Evolutionary conservation across 1,140 invertebrate genomes (phyloP).

Genomic region (Laodelphax striatellus): DNA sequence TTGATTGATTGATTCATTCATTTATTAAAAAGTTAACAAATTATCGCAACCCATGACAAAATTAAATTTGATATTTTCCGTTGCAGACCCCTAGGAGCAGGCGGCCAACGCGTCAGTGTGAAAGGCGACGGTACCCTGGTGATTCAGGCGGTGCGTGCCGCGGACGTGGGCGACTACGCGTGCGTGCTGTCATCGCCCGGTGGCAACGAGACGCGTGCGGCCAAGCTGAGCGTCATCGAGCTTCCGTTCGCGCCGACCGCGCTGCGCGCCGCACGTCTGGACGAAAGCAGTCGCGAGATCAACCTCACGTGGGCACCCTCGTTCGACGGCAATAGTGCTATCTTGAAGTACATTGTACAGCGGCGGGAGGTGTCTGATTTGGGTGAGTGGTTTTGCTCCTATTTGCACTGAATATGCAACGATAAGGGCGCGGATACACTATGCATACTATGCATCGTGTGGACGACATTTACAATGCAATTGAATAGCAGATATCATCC

Average conservation of each 20-base stretch:
- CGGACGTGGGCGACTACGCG: conserved; percentile 70
- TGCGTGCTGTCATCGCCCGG: conserved; percentile 75
- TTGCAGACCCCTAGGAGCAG: conserved; percentile 19
- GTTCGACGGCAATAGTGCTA: conserved; percentile 94
- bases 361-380: conserved; percentile 75
- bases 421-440: no score
- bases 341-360: conserved; percentile 87
- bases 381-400: conserved; percentile 38
- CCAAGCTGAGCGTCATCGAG: conserved; percentile 80
- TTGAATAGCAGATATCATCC: no score
- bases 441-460: no score
- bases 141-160: conserved; percentile 66
- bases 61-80: neutral
- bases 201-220: conserved; percentile 81
- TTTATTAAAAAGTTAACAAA: no score
- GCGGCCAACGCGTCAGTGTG: conserved; percentile 54
- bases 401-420: no score
- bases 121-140: conserved; percentile 64
- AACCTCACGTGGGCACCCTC: conserved; percentile 90
- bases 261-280: conserved; percentile 58
- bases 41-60: neutral
- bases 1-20: no score
- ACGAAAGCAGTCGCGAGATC: conserved; percentile 43
- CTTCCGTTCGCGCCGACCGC: conserved; percentile 84
- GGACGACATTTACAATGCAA: no score